Evolutionary conservation across 2,113 vertebrate genomes (phyloP), one percentile per base, ranked within the genome.

Genomic region (Blennius ocellaris): DNA sequence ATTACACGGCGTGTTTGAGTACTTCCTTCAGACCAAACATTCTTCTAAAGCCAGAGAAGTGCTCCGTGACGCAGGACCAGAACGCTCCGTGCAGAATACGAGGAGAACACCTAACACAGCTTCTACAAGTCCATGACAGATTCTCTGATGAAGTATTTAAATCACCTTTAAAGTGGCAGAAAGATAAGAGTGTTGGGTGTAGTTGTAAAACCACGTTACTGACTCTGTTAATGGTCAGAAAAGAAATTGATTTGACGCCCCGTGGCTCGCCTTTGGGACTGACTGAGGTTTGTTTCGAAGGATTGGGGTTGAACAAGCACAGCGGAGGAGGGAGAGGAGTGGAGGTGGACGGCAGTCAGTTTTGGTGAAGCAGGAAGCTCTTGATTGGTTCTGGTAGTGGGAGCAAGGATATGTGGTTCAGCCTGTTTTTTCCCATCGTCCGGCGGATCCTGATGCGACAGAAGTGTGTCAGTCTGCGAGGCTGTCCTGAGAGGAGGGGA

Each of bases 401-500:
- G 76, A 99, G 94, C 0, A 73, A 89, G 1, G 89, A 88, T 51
- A 97, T 94, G 74, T 93, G 90, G 12, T 69, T 90, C 12, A 99
- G 92, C 1, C 94, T 95, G n/a, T 75, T 48, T 87, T 98, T 98
- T 77, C 96, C 96, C 62, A 99, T 91, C 1, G 84, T 73, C 87
- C 90, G 93, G 48, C 96, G 93, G 38, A 97, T 95, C 10, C 92
- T 63, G 77, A 98, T 93, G n/a, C 97, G 96, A 87, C 97, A 97
- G 83, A 95, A 66, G 49, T 91, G 85, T 44, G 95, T 92, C 88
- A 99, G 86, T 71, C 93, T 92, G 51, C 89, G 92, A 51, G 97
- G 90, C 47, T 51, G 38, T 84, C 92, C 97, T 98, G 86, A 57
- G 38, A 69, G 30, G 9, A 11, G 21, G 1, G 43, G 10, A 9